A percentile compares a stretch with the other conserved stretches of the same genome.
Conservation (phyloP, 2,797 vertebrate species). For the Tenualosa ilisha region DNA sequence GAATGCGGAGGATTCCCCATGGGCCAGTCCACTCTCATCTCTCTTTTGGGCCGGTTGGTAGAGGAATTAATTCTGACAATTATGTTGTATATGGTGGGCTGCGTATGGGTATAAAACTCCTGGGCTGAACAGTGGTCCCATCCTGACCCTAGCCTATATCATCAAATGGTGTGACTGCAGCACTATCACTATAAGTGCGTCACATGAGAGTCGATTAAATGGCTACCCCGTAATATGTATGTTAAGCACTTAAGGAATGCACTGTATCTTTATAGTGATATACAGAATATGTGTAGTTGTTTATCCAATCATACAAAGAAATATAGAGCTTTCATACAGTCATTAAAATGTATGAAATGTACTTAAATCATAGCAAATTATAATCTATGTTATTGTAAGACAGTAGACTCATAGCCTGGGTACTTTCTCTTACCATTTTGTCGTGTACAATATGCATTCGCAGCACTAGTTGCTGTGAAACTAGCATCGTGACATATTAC, state of each 20-base stretch:
- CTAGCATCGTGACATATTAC: not conserved
- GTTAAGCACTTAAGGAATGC: not conserved
- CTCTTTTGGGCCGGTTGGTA: too few species aligned
- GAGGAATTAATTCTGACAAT: too few species aligned
- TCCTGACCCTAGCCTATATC: not conserved
- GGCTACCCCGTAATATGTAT: too few species aligned
- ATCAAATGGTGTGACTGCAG: not conserved
- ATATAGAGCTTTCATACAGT: not conserved
- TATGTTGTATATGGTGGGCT: too few species aligned
- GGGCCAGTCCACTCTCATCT: too few species aligned
- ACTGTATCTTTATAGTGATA: not conserved
- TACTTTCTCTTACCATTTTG: not conserved
- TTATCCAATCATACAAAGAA: not conserved
- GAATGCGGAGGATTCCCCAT: too few species aligned
- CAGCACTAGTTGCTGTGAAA: not conserved
- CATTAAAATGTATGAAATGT: not conserved
- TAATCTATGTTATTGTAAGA: too few species aligned
- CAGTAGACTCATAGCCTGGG: too few species aligned
- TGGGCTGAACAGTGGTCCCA: too few species aligned
- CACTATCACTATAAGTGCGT: too few species aligned
- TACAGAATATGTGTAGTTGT: not conserved
- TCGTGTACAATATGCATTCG: not conserved
- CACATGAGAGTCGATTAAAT: too few species aligned
- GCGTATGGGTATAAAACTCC: too few species aligned
- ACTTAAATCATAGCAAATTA: not conserved